Evolutionary conservation across 2,888 invertebrate species (phyloP).

Genomic region (Tinea pellionella): DNA sequence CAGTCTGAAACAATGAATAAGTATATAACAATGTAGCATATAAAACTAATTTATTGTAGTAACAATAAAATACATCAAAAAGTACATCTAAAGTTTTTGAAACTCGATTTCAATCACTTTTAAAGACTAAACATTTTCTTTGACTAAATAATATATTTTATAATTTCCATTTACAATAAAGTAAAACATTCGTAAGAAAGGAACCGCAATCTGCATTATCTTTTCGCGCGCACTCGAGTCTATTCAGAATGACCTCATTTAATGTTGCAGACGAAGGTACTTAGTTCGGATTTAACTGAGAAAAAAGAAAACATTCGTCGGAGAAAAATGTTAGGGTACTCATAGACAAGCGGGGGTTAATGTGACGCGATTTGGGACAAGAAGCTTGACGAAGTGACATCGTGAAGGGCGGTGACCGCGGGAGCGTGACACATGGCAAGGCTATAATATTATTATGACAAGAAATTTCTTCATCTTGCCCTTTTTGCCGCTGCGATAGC

Average conservation of each 20-base stretch:
- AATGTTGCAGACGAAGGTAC: neutral
- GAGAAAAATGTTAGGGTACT: slow-evolving; percentile 15
- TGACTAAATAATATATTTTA: no score
- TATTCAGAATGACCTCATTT: slow-evolving; percentile 2
- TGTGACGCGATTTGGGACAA: slow-evolving; percentile 36
- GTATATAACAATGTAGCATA: neutral
- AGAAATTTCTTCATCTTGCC: slow-evolving; percentile 44
- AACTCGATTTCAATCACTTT: no score
- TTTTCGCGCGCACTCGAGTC: neutral
- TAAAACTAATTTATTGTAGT: neutral
- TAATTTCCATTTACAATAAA: neutral
- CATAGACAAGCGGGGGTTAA: slow-evolving; percentile 34
- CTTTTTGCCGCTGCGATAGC: slow-evolving; percentile 38
- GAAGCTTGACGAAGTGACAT: slow-evolving; percentile 35
- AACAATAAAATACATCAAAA: neutral
- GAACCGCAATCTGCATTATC: neutral
- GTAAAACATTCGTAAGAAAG: neutral
- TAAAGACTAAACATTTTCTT: no score
- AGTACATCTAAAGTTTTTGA: no score
- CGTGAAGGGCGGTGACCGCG: slow-evolving; percentile 22
- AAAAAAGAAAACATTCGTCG: slow-evolving; percentile 11
- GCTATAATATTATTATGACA: slow-evolving; percentile 44
- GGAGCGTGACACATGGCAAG: slow-evolving; percentile 39
- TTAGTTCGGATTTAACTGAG: slow-evolving; percentile 1
- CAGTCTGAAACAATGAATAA: neutral